A percentile compares a stretch with the other conserved stretches of the same genome.
These are phyloP conservation scores for Eumeta japonica DNA, from an alignment of 1,140 invertebrate species.

Conservation along the genomic window DNA sequence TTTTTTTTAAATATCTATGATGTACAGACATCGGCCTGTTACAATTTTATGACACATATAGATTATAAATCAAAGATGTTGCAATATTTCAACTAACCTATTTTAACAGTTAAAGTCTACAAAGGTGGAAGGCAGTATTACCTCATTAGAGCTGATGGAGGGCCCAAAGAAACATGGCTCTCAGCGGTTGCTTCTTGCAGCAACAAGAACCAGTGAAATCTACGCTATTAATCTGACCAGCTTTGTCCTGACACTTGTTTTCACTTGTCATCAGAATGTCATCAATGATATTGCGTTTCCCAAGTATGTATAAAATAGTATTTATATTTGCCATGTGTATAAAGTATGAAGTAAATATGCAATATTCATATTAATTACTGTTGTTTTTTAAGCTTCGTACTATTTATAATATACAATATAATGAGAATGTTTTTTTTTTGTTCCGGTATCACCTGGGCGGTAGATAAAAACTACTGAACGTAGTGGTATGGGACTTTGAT, in stretches of 20 bases:
- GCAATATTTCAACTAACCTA: no score
- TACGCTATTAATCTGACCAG: conserved; percentile 72
- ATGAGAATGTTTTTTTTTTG: no score
- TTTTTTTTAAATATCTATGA: no score
- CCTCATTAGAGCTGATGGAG: conserved; percentile 63
- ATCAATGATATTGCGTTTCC: conserved; percentile 85
- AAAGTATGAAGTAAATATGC: conserved; percentile 2
- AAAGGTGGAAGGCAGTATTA: conserved; percentile 63
- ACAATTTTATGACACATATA: no score
- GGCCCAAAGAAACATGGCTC: conserved; percentile 19
- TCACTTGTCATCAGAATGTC: conserved; percentile 78
- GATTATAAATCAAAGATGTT: no score
- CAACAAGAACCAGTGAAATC: conserved; percentile 78
- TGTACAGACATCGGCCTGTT: no score
- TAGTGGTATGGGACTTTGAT: no score
- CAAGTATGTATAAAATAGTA: conserved; percentile 63
- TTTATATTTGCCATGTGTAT: no score
- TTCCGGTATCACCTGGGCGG: no score
- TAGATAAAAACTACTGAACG: no score
- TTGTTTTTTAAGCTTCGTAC: no score
- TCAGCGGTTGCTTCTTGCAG: conserved; percentile 64
- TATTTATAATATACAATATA: no score
- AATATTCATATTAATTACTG: not conserved
- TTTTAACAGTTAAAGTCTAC: conserved; percentile 61
- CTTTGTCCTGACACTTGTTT: conserved; percentile 68